A percentile compares a stretch with the other conserved stretches of the same genome.
Evolutionary conservation across 2,797 vertebrate species (phyloP).

Genomic region (Aldrovandia affinis): DNA sequence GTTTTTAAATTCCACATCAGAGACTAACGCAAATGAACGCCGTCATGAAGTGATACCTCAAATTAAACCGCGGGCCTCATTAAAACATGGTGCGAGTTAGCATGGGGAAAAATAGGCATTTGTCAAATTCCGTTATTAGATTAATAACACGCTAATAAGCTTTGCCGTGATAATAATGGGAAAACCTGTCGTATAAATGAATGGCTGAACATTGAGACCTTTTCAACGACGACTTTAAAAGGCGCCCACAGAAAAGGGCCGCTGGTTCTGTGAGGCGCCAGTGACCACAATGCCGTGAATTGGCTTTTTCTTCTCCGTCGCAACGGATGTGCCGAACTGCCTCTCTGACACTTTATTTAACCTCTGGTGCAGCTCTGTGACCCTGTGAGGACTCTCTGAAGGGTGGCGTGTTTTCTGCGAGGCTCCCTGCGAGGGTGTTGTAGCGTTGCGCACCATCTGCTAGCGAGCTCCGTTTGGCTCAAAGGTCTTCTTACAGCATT

Average conservation of each 20-base stretch:
- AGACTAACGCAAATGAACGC: not conserved
- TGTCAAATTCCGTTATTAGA: not conserved
- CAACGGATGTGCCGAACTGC: not conserved
- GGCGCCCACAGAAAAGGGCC: too few species aligned
- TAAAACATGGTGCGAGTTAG: not conserved
- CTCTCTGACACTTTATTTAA: slow-evolving; percentile 26
- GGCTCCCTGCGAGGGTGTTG: slow-evolving; percentile 57
- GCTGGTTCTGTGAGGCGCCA: not conserved
- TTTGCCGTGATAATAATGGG: not conserved
- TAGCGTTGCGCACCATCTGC: slow-evolving; percentile 20
- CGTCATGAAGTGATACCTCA: not conserved
- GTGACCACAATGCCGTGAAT: not conserved
- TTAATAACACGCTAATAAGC: not conserved
- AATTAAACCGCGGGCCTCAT: not conserved
- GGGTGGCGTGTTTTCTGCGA: slow-evolving; percentile 60
- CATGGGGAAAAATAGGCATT: not conserved
- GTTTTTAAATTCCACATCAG: not conserved
- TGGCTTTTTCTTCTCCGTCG: not conserved
- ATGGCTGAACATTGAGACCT: not conserved
- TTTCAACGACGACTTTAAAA: not conserved
- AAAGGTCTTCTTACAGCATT: slow-evolving; percentile 37
- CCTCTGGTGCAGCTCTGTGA: slow-evolving; percentile 66
- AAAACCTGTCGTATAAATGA: not conserved
- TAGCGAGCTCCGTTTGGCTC: slow-evolving; percentile 50
- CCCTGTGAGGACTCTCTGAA: slow-evolving; percentile 68